A percentile compares a stretch with the other conserved stretches of the same genome.
Evolutionary conservation across 2,797 vertebrate species (phyloP).

Genomic region (Parotocinclus haroldoi): DNA sequence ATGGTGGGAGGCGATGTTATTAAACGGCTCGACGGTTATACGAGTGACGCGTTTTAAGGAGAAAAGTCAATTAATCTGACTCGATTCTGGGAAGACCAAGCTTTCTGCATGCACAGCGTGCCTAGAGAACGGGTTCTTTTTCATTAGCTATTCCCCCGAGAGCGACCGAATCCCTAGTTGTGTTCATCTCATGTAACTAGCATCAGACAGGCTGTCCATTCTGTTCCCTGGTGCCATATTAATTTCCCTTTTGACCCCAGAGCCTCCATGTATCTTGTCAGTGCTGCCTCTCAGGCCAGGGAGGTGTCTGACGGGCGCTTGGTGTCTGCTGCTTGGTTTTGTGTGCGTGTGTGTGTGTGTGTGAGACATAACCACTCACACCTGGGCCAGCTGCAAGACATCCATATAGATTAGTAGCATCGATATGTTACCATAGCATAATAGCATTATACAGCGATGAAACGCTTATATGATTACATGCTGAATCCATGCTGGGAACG

Average conservation of each 20-base stretch:
- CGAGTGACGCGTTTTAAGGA: constrained; percentile 24
- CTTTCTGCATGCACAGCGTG: constrained; percentile 14
- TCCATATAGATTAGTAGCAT: no score
- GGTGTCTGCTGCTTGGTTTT: not conserved
- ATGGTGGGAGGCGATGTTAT: constrained; percentile 32
- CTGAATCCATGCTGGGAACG: no score
- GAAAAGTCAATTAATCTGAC: constrained; percentile 42
- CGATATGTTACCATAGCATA: no score
- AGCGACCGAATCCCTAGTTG: constrained; percentile 1
- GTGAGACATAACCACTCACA: not conserved
- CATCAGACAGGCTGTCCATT: constrained; percentile 36
- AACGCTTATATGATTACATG: no score
- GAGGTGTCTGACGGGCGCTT: constrained; percentile 7
- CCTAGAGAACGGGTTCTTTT: constrained; percentile 36
- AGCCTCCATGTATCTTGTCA: constrained; percentile 55
- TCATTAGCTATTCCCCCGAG: constrained; percentile 33
- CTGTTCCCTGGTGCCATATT: constrained; percentile 53
- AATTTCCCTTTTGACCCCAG: constrained; percentile 60
- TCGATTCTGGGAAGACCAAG: constrained; percentile 41
- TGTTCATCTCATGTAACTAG: not conserved
- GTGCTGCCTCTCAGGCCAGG: constrained; percentile 52
- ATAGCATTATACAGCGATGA: no score
- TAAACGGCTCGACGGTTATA: constrained; percentile 26
- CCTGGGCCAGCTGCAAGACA: no score
- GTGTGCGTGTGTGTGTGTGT: constrained; percentile 20